Base-by-base conservation (phyloP, 1,140 invertebrate species). In the Hyles euphorbiae region DNA sequence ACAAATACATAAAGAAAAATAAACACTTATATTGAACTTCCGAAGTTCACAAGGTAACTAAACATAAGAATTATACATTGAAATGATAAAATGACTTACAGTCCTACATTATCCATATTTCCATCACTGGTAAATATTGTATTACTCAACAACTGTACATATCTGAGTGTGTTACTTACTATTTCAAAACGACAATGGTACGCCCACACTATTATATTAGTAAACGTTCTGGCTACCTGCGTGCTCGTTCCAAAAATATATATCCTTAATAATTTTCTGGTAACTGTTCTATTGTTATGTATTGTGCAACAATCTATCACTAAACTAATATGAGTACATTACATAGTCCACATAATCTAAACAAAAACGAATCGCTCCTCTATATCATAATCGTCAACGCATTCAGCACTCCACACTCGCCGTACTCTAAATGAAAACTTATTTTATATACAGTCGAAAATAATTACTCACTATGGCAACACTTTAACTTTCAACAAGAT, bases 381-480 rank as follows among this genome's bases (percentile, higher is more conserved):
- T 72, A 72, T 75, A 78, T 40, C 36, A 40, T 40, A 40, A 40
- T 40, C 36, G 8, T 40, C 36, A 40, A 78, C 69, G 65, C 76
- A 83, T 74, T 77, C 80, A 83, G 76, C 79, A 86, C 81, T 82
- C 81, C 62, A 69, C 22, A 22, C 22, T 22, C 22, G 22, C 64
- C 68, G 36, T 32, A 50, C 63, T 77, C 72, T 82, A 84, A 84
- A 87, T 75, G 79, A 56, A 82, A 82, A 78, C 78, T 80, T 88
- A 74, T 67, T 55, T 72, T 74, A 86, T 83, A 75, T 86, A 85
- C 85, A 86, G 73, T 83, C 79, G 75, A 80, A 83, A 84, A 80
- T 81, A 76, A 83, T 85, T 85, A 83, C 74, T 81, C 73, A 83
- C 82, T 88, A 87, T 83, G 85, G 82, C 85, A 86, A 88, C 83